Evolutionary conservation across 2,113 vertebrate genomes (phyloP).

Genomic region (Elachura formosa): DNA sequence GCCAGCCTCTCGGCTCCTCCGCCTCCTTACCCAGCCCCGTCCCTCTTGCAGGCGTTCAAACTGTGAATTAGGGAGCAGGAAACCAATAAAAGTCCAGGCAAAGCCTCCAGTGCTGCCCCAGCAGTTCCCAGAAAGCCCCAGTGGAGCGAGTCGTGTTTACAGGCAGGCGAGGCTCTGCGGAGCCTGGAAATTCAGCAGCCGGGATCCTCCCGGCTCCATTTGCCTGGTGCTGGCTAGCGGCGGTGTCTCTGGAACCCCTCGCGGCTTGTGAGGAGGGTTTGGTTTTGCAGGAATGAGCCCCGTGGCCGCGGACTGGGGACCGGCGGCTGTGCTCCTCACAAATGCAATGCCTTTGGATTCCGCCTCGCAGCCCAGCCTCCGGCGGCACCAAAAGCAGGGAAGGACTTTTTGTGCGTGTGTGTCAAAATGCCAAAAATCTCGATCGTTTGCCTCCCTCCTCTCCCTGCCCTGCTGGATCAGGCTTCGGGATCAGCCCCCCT

Average conservation of each 20-base stretch:
- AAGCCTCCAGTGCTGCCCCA: background rate
- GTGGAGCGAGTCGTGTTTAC: constrained; percentile 21
- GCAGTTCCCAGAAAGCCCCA: background rate
- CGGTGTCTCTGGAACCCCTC: fast-evolving
- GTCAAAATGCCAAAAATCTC: background rate
- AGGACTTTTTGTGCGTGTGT: background rate
- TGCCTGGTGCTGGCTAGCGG: background rate
- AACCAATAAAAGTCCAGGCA: constrained; percentile 49
- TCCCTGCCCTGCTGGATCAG: background rate
- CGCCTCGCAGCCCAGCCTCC: background rate
- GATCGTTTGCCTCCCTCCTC: background rate
- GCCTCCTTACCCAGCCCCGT: constrained; percentile 16
- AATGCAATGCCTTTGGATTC: constrained; percentile 11
- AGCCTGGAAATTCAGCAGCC: background rate
- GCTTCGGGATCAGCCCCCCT: background rate
- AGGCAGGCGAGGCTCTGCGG: background rate
- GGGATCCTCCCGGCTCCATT: fast-evolving
- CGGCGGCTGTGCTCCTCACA: no score
- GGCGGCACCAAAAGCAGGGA: background rate
- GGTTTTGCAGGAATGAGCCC: background rate
- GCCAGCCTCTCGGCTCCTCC: no score
- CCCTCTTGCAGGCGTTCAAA: constrained; percentile 35
- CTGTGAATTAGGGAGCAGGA: constrained; percentile 61
- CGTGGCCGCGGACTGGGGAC: no score
- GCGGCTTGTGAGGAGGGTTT: background rate